phyloP scores from a whole-genome alignment of 2,888 invertebrate genomes.

The Eumacrocentrus americanus region DNA sequence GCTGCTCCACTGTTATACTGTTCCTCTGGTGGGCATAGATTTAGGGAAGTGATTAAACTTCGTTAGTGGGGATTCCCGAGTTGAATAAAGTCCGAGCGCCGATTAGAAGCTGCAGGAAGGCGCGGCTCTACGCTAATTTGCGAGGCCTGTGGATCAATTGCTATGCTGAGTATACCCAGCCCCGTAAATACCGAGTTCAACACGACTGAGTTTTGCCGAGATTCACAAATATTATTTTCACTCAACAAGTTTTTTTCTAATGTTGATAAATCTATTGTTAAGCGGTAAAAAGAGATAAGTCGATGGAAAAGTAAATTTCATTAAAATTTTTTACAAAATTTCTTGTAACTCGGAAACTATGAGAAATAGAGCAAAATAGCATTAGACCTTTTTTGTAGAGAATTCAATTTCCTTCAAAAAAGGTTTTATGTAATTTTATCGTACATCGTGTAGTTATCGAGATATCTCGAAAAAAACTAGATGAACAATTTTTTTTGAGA shows the following conservation, averaged over 20 bases:
- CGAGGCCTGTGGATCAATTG: slow-evolving; percentile 7
- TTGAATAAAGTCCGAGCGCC: background rate
- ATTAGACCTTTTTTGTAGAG: background rate
- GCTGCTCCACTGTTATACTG: no score
- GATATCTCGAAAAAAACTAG: background rate
- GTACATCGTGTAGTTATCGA: background rate
- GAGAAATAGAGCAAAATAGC: background rate
- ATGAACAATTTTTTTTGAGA: background rate
- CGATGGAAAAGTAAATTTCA: background rate
- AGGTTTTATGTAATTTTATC: background rate
- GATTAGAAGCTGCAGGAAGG: slow-evolving; percentile 11
- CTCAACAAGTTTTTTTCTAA: background rate
- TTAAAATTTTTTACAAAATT: background rate
- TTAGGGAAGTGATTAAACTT: slow-evolving; percentile 25
- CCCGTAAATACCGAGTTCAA: background rate
- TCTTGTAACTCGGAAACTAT: background rate
- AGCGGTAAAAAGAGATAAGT: background rate
- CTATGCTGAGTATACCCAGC: background rate
- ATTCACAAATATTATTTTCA: background rate
- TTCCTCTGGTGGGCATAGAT: slow-evolving; percentile 1
- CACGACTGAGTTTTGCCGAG: background rate
- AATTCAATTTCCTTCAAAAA: background rate
- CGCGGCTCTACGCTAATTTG: background rate
- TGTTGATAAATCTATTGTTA: background rate
- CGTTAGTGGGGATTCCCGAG: slow-evolving; percentile 14